Evolutionary conservation across 2,888 invertebrate genomes (phyloP).

Genomic region (Leptura quadrifasciata): DNA sequence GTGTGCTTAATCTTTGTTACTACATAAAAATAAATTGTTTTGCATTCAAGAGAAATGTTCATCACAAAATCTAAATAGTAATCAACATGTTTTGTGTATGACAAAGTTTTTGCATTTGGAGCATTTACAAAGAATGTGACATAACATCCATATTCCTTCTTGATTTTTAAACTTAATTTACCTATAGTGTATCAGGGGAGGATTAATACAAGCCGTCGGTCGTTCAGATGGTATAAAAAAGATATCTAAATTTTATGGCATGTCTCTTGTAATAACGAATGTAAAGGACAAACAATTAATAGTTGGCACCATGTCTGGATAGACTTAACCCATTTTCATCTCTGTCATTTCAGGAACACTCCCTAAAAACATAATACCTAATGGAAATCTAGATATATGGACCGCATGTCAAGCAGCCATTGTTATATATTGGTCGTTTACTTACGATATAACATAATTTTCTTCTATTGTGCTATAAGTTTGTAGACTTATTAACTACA

Average conservation of each 20-base stretch:
- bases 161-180: neutral
- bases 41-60: too few relatives aligned
- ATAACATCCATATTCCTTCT: too few relatives aligned
- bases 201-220: neutral
- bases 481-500: constrained; percentile 36
- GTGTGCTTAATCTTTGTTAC: too few relatives aligned
- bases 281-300: constrained; percentile 36
- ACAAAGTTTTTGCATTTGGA: too few relatives aligned
- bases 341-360: constrained; percentile 24
- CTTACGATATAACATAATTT: constrained; percentile 32
- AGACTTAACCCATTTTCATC: constrained; percentile 33
- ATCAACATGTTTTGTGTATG: too few relatives aligned
- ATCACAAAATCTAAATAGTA: too few relatives aligned
- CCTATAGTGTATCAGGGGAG: neutral
- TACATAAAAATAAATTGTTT: too few relatives aligned
- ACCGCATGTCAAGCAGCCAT: constrained; percentile 32
- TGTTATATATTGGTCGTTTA: constrained; percentile 19
- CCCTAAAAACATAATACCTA: constrained; percentile 31
- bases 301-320: constrained; percentile 28
- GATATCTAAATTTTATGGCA: constrained; percentile 30
- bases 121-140: too few relatives aligned
- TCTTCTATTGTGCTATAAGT: constrained; percentile 19
- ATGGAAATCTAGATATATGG: constrained; percentile 33
- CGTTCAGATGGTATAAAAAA: constrained; percentile 25
- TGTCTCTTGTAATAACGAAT: constrained; percentile 16